phyloP scores from a whole-genome alignment of 2,797 vertebrate genomes.

The Acanthurus leucopareius region DNA sequence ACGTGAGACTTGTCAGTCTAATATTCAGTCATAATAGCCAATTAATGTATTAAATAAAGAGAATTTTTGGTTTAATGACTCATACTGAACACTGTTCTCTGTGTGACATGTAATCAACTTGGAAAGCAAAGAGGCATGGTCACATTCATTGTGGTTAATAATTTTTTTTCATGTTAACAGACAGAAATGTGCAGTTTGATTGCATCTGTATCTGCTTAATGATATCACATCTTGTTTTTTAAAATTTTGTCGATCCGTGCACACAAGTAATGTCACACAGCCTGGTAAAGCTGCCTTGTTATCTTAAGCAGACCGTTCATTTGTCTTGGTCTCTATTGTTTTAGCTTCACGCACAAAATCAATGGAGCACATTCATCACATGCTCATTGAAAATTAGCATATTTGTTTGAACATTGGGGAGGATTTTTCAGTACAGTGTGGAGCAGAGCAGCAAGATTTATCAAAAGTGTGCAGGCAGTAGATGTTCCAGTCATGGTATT shows the following conservation, averaged over 20 bases:
- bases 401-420: slow-evolving; percentile 77
- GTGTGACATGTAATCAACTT: slow-evolving; percentile 1
- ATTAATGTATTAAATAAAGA: no score
- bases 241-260: slow-evolving; percentile 5
- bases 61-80: neutral
- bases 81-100: neutral
- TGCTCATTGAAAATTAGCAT: slow-evolving; percentile 69
- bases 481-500: slow-evolving; percentile 60
- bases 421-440: slow-evolving; percentile 60
- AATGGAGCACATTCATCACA: slow-evolving; percentile 79
- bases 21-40: neutral
- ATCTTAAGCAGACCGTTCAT: slow-evolving; percentile 69
- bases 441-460: slow-evolving; percentile 66
- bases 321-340: slow-evolving; percentile 79
- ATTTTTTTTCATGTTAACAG: slow-evolving; percentile 7
- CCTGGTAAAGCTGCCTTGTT: slow-evolving; percentile 49
- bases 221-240: slow-evolving; percentile 14
- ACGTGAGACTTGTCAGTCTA: neutral
- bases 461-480: slow-evolving; percentile 64
- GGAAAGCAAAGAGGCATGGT: slow-evolving; percentile 20
- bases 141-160: slow-evolving; percentile 15
- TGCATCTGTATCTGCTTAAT: neutral
- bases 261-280: slow-evolving; percentile 32
- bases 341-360: slow-evolving; percentile 71
- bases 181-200: slow-evolving; percentile 1